These are phyloP conservation scores for Coregonus sp. DNA, from an alignment of 2,797 vertebrate genomes.

Conservation along the genomic window DNA sequence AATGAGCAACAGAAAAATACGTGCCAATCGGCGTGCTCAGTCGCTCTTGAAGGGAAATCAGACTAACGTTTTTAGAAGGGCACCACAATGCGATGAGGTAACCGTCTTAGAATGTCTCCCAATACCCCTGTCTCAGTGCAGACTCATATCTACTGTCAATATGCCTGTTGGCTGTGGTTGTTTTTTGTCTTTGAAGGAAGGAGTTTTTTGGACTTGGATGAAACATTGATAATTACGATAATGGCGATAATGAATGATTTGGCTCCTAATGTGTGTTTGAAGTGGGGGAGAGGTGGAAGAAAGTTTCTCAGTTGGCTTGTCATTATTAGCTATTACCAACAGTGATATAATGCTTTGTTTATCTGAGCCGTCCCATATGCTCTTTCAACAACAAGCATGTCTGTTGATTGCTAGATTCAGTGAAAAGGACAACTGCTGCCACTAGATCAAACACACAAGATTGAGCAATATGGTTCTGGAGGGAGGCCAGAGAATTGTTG, in stretches of 20 bases:
- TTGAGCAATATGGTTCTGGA: slow-evolving; percentile 37
- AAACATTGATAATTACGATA: background rate
- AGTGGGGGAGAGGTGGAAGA: background rate
- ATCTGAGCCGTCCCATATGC: background rate
- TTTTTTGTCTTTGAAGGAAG: background rate
- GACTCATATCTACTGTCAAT: background rate
- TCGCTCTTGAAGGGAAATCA: background rate
- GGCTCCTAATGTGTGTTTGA: background rate
- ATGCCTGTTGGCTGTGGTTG: background rate
- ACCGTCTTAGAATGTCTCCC: background rate
- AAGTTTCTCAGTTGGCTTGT: background rate
- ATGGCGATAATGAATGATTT: background rate
- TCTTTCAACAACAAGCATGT: slow-evolving; percentile 28
- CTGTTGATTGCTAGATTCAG: slow-evolving; percentile 23
- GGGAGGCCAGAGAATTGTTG: slow-evolving; percentile 49
- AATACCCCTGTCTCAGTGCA: background rate
- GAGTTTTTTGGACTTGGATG: background rate
- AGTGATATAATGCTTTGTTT: slow-evolving; percentile 5
- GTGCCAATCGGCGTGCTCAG: too few species aligned
- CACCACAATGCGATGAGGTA: background rate
- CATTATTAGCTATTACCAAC: background rate
- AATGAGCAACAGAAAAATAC: too few species aligned
- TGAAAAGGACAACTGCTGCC: slow-evolving; percentile 44
- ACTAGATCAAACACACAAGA: slow-evolving; percentile 39
- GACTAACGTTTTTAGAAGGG: background rate